Evolutionary conservation across 2,797 vertebrate genomes (phyloP), one percentile per base, ranked within the genome.

Genomic region (Spondyliosoma cantharus): DNA sequence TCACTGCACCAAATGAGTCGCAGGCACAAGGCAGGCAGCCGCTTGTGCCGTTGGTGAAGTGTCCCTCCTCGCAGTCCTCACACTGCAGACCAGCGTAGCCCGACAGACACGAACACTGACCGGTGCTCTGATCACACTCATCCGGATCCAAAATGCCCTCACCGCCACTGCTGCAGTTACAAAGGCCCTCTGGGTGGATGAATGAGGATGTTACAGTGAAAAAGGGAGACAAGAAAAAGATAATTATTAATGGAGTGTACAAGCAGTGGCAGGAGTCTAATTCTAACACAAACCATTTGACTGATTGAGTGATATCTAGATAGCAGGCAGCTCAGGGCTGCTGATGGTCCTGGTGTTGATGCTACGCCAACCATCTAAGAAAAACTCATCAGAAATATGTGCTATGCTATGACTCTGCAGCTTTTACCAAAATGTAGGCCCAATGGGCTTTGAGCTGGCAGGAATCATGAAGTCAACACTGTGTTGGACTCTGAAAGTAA

Each of bases 111-210:
- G 67, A 80, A 71, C 95, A 96, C 87, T 95, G 94, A 43, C 95
- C 95, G 0, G 89, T 93, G 74, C 11, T 66, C 15, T 7, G 84
- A 24, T 95, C 91, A 60, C 95, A 96, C 20, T 93, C 91, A 0
- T 94, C 90, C 0, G 90, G 87, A 32, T 94, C 91, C 76, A 82
- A 16, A 27, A 94, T 93, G 15, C 95, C 95, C 83, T 95, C 94
- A 0, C 71, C 73, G 1, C 93, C 93, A 1, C 78, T 91, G 80
- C 93, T 96, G 93, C 95, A 96, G 95, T 96, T 96, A 85, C 95
- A 96, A 42, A 69, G 64, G 59, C 62, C 50, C 77, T 95, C 95
- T 95, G 91, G 22, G 27, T 13, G 53, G 43, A 71, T 1, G 3
- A 7, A 62, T 0, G 16, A 9, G 3, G 4, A 6, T 7, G 32